A percentile compares a stretch with the other conserved stretches of the same genome.
These are phyloP conservation scores for Agapornis canus DNA, from an alignment of 2,797 vertebrate genomes.

Conservation along the genomic window DNA sequence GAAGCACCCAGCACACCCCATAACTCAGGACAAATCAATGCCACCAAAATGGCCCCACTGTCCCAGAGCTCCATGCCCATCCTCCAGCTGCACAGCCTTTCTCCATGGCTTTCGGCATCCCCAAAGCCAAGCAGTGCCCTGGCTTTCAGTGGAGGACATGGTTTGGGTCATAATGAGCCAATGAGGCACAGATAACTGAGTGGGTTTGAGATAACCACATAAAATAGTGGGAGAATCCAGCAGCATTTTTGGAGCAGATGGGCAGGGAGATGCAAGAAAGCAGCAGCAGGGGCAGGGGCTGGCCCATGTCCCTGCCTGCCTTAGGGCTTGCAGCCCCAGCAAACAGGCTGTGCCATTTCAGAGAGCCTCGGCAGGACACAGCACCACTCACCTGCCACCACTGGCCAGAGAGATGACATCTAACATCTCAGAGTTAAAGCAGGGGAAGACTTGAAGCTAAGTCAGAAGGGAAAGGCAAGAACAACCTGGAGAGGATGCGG, in stretches of 20 bases:
- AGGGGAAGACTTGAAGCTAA: neutral
- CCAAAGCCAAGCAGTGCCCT: neutral
- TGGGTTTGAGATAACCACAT: neutral
- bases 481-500: neutral
- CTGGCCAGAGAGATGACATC: neutral
- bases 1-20: neutral
- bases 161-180: accelerated
- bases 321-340: neutral
- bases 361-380: neutral
- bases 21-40: neutral
- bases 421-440: neutral
- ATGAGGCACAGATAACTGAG: accelerated
- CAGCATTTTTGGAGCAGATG: neutral
- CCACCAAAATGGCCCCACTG: neutral
- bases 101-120: neutral
- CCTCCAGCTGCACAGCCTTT: neutral
- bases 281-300: neutral
- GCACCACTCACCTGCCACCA: neutral
- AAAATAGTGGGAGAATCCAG: neutral
- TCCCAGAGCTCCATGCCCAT: neutral
- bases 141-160: neutral
- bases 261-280: accelerated
- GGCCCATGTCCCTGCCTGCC: neutral
- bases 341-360: neutral
- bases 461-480: neutral